Conservation (phyloP, 2,113 vertebrate genomes). For the Saccopteryx leptura region DNA sequence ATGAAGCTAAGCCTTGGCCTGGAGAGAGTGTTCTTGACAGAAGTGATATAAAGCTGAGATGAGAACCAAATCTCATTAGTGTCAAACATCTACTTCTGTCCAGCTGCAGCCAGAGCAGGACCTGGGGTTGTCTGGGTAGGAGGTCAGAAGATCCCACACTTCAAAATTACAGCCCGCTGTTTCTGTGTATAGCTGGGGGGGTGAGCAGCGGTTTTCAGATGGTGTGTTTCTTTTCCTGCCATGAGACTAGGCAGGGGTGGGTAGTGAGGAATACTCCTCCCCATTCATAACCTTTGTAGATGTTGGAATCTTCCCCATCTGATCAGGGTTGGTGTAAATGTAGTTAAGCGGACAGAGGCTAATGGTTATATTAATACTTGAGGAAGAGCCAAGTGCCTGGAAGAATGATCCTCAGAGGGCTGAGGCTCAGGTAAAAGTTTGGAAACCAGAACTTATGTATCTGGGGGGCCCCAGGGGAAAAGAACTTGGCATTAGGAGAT, state of each 20-base stretch:
- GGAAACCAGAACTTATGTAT: background rate
- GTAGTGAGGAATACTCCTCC: background rate
- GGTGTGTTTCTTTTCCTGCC: background rate
- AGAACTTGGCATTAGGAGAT: background rate
- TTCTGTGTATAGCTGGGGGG: background rate
- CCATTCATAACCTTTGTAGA: background rate
- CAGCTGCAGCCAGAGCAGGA: slow-evolving; percentile 32
- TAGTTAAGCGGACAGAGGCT: background rate
- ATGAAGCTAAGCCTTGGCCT: background rate
- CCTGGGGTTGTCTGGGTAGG: background rate
- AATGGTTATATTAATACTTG: background rate
- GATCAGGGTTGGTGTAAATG: background rate
- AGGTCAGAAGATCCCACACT: background rate
- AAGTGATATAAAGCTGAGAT: slow-evolving; percentile 41
- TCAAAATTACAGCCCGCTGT: background rate
- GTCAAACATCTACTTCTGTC: background rate
- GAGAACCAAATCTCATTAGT: slow-evolving; percentile 46
- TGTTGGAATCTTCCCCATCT: background rate
- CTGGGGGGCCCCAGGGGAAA: background rate
- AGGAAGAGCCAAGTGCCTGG: background rate
- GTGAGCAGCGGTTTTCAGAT: background rate
- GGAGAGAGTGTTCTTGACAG: slow-evolving; percentile 53
- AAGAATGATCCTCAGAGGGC: background rate
- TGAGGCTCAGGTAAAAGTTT: background rate
- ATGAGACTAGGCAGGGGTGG: background rate